Percentiles rank a stretch among this genome's conserved stretches.
These are phyloP conservation scores for Alloplasta piceator DNA, from an alignment of 2,888 invertebrate species.

Conservation along the genomic window DNA sequence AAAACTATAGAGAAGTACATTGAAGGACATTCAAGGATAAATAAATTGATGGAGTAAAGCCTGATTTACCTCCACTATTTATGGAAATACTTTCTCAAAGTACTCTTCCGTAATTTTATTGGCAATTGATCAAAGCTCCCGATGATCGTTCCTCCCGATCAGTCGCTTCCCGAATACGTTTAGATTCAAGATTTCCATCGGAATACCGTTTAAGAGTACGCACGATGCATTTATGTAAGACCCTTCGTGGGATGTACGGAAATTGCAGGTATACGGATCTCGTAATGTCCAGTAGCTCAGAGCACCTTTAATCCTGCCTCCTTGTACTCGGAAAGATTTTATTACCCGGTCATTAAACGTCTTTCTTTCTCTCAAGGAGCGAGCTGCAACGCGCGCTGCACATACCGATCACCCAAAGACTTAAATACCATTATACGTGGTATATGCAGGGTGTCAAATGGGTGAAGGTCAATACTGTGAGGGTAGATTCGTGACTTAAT, in stretches of 20 bases:
- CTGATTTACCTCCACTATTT: too few relatives aligned
- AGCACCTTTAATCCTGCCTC: not conserved
- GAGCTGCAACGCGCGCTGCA: constrained; percentile 11
- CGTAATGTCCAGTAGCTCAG: constrained; percentile 42
- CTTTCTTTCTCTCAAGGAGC: constrained; percentile 16
- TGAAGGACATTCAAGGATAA: too few relatives aligned
- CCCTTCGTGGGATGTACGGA: not conserved
- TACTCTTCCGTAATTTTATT: not conserved
- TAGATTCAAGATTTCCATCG: constrained; percentile 14
- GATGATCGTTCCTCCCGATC: not conserved
- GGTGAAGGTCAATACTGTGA: too few relatives aligned
- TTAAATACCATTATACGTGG: constrained; percentile 38
- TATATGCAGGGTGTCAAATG: too few relatives aligned
- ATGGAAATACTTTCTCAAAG: not conserved
- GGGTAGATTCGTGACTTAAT: too few relatives aligned
- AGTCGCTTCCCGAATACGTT: not conserved
- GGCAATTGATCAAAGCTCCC: not conserved
- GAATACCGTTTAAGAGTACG: not conserved
- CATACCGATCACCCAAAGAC: constrained; percentile 25
- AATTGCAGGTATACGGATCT: constrained; percentile 21
- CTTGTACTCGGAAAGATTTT: constrained; percentile 15
- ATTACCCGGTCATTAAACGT: constrained; percentile 46
- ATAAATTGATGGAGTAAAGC: too few relatives aligned
- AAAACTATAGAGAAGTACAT: too few relatives aligned
- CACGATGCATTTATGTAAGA: constrained; percentile 15